Base-by-base conservation (phyloP, 2,113 vertebrate species). In the Heterotilapia buettikoferi region DNA sequence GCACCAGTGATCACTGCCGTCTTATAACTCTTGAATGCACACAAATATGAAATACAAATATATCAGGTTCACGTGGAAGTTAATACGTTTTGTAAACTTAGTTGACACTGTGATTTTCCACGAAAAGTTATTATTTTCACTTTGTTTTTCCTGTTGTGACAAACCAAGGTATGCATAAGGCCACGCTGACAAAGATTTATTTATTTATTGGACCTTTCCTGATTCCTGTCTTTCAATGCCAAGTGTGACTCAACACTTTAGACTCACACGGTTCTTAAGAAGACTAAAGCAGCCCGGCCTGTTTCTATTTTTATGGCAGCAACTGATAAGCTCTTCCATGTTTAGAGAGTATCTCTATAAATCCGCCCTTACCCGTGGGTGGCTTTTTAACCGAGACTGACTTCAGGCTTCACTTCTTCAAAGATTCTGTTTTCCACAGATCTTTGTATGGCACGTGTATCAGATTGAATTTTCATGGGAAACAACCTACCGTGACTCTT, bases 221-320 rank as follows among this genome's bases (percentile, higher is more conserved):
- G 36, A 40, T 63, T 54, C 38, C 38, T 18, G 11, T 56, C 31
- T 63, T 59, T 73, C 68, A 6, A 18, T 18, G 29, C 19, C 43
- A 47, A 40, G 12, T 18, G 7, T 92, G 91, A 95, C 92, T 94
- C 93, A 92, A 85, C 87, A 12, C 54, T 88, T 85, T 61, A 59
- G 73, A 80, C 89, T 93, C 93, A 79, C 91, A 89, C 61, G 73
- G 61, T 79, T 90, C 87, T 92, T 89, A 93, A 47, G 88, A 26
- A 2, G 84, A 59, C 86, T 31, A 76, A 85, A 82, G 87, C 14
- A 45, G 66, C 10, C 1, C 3, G 0, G 36, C 13, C 47, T 66
- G 54, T 81, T 84, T 88, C 92, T 95, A 92, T 94, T 92, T 89
- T 54, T 86, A 63, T 5, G 7, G 13, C 81, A 50, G 87, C 3